These are phyloP conservation scores for Drosophila formosana DNA, from an alignment of 2,888 invertebrate species.

Conservation along the genomic window DNA sequence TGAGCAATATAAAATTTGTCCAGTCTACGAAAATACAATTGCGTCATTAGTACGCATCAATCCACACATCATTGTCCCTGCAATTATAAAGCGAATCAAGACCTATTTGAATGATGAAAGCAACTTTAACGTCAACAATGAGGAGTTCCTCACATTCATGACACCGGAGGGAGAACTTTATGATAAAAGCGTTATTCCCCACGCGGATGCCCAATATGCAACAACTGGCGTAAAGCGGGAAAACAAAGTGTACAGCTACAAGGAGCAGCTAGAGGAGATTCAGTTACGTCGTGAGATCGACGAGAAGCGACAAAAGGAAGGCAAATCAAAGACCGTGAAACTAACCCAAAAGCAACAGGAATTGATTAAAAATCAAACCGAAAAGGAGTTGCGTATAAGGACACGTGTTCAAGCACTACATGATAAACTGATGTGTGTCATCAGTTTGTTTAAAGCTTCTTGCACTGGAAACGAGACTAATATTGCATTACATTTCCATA, in stretches of 20 bases:
- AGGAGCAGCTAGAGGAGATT: constrained; percentile 97
- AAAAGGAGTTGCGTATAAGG: constrained; percentile 93
- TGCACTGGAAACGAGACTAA: constrained; percentile 81
- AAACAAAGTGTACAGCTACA: constrained; percentile 98
- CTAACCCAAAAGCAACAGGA: constrained; percentile 96
- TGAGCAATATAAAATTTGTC: constrained; percentile 86
- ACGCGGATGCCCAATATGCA: constrained; percentile 81
- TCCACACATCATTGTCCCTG: constrained; percentile 88
- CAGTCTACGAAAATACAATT: constrained; percentile 90
- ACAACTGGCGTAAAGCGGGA: constrained; percentile 92
- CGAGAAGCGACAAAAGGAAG: constrained; percentile 93
- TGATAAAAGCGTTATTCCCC: constrained; percentile 93
- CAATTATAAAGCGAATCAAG: constrained; percentile 88
- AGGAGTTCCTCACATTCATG: constrained; percentile 92
- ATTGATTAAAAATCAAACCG: constrained; percentile 92
- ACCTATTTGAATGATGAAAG: constrained; percentile 88
- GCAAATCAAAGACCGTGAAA: constrained; percentile 90
- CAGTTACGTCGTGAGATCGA: constrained; percentile 96
- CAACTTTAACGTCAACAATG: constrained; percentile 90
- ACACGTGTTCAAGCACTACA: constrained; percentile 88
- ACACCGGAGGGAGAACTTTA: constrained; percentile 96
- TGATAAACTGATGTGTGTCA: constrained; percentile 76
- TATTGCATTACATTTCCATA: constrained; percentile 81
- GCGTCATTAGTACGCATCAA: constrained; percentile 89
- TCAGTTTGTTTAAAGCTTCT: constrained; percentile 82